These are phyloP conservation scores for Tinea pellionella DNA, from an alignment of 2,888 invertebrate genomes.

Conservation along the genomic window DNA sequence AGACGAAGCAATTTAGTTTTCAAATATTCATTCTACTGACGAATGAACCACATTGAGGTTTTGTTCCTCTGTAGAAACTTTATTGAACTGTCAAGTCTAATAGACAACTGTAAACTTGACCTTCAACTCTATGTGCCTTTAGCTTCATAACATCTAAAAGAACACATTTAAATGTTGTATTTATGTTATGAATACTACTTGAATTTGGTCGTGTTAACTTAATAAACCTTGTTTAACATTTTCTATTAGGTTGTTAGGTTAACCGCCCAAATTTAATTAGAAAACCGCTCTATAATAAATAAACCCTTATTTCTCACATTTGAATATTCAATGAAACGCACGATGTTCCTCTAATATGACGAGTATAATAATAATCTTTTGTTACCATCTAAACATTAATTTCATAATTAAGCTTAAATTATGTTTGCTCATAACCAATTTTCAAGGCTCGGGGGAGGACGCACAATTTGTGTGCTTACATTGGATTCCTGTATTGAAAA, in stretches of 20 bases:
- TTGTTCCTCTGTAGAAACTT: neutral
- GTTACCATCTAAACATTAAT: constrained; percentile 6
- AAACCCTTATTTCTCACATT: constrained; percentile 10
- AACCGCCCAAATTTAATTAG: neutral
- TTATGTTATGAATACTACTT: no score
- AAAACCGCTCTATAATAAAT: neutral
- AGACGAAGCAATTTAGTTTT: neutral
- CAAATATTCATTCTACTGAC: neutral
- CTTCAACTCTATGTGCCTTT: neutral
- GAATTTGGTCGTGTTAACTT: neutral
- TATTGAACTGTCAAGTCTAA: neutral
- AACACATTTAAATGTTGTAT: no score
- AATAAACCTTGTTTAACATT: neutral
- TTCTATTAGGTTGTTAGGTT: neutral
- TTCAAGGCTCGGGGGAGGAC: neutral
- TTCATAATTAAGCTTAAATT: constrained; percentile 10
- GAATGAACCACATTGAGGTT: neutral
- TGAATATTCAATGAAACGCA: constrained; percentile 1
- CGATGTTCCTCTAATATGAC: neutral
- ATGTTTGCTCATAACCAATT: constrained; percentile 10
- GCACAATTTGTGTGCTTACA: constrained; percentile 1
- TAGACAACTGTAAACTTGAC: neutral
- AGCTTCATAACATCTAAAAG: neutral
- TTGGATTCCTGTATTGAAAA: constrained; percentile 8
- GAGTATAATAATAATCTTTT: constrained; percentile 10